A percentile compares a stretch with the other conserved stretches of the same genome.
Evolutionary conservation across 2,113 vertebrate genomes (phyloP).

Genomic region (Orycteropus afer): DNA sequence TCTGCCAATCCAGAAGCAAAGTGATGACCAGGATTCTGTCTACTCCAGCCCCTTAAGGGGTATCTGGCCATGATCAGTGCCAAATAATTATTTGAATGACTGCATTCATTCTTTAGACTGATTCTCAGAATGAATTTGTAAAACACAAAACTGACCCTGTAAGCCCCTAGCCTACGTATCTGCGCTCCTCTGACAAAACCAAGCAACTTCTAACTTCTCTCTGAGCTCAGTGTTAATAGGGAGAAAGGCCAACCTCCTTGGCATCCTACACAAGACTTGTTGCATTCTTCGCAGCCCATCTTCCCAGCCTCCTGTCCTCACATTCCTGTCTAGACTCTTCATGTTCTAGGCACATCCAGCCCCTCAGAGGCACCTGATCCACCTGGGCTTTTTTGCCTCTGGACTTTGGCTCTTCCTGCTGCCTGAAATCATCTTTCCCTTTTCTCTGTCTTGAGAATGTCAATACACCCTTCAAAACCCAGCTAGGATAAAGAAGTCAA

Average conservation of each 20-base stretch:
- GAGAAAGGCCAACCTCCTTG: not conserved
- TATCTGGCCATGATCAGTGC: not conserved
- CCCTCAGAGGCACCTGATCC: not conserved
- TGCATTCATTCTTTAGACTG: not conserved
- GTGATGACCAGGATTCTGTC: not conserved
- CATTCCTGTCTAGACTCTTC: not conserved
- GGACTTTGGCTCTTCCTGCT: not conserved
- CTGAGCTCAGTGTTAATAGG: not conserved
- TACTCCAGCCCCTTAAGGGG: not conserved
- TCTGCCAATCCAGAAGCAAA: not conserved
- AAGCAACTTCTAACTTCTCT: not conserved
- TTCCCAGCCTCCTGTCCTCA: not conserved
- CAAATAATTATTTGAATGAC: not conserved
- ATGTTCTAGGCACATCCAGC: accelerated
- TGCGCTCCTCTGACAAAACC: not conserved
- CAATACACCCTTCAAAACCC: not conserved
- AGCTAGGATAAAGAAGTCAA: not conserved
- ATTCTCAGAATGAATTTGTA: slow-evolving; percentile 7
- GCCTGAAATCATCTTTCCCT: not conserved
- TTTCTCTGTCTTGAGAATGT: not conserved
- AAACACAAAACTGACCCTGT: not conserved
- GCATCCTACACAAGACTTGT: accelerated
- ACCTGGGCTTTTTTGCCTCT: not conserved
- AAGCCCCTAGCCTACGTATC: not conserved
- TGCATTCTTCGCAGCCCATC: not conserved